phyloP scores from a whole-genome alignment of 37 sponge, comb jelly and placozoan genomes.

The Theonella swinhoei region DNA sequence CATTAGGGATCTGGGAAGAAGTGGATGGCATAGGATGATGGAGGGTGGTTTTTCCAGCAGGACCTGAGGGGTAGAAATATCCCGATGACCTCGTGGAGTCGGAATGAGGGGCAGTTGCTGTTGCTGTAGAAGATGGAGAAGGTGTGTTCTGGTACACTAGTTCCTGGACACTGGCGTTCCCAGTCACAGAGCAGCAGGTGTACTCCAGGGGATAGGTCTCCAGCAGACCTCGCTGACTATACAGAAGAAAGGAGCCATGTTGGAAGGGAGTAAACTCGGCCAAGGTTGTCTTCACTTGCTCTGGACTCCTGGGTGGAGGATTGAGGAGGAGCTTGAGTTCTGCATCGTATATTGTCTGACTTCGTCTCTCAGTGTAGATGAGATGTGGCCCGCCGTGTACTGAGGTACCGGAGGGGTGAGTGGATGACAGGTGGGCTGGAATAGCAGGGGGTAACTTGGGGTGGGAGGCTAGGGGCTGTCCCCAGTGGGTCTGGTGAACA shows the following conservation, averaged over 20 bases:
- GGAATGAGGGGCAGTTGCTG: not conserved
- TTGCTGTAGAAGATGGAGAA: not conserved
- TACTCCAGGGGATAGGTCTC: constrained; percentile 63
- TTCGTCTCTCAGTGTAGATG: constrained; percentile 1
- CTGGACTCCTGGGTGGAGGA: not conserved
- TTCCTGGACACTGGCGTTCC: constrained; percentile 34
- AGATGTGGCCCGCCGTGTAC: not conserved
- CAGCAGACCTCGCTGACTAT: constrained; percentile 56
- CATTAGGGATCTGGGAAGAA: not conserved
- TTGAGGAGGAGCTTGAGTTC: constrained; percentile 63
- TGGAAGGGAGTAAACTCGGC: constrained; percentile 35
- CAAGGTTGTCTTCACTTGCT: not conserved
- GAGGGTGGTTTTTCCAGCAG: not conserved
- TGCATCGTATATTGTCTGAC: constrained; percentile 61
- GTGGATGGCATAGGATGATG: not conserved
- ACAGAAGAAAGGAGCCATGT: constrained; percentile 70
- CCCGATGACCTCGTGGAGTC: constrained; percentile 20
- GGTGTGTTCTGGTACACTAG: not conserved
- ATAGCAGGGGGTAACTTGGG: not conserved
- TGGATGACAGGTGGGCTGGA: not conserved
- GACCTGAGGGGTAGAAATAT: constrained; percentile 24
- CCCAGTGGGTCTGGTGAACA: not conserved
- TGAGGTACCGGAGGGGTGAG: not conserved
- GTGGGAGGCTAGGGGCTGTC: not conserved
- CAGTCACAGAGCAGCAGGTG: constrained; percentile 37